Conservation (phyloP, 2,797 vertebrate species). For the Hydrophis major region DNA sequence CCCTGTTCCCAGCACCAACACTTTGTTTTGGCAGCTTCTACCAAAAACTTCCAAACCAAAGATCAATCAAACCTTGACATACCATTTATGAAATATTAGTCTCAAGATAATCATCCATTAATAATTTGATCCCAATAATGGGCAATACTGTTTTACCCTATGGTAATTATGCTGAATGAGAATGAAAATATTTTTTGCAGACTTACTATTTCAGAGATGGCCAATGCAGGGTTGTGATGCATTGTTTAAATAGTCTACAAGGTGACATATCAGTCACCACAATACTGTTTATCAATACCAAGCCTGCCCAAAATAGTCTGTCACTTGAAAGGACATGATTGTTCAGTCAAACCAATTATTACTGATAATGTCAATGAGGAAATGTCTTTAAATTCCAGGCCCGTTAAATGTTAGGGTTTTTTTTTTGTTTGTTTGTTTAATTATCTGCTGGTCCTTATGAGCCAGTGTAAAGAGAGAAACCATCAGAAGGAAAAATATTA, state of each 20-base stretch:
- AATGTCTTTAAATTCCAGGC: constrained; percentile 61
- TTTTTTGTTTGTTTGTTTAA: constrained; percentile 9
- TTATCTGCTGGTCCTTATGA: background rate
- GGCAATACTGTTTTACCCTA: accelerated
- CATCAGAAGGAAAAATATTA: constrained; percentile 30
- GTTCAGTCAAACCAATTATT: constrained; percentile 54
- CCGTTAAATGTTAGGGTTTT: constrained; percentile 51
- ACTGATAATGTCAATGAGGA: constrained; percentile 63
- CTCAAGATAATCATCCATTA: background rate
- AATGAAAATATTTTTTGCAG: background rate
- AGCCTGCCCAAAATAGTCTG: constrained; percentile 45
- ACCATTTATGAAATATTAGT: background rate
- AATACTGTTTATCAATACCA: constrained; percentile 48
- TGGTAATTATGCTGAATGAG: background rate
- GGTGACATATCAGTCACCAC: background rate
- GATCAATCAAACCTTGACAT: background rate
- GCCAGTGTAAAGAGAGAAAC: background rate
- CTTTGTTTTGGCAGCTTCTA: background rate
- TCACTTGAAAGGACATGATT: constrained; percentile 52
- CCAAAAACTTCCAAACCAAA: background rate
- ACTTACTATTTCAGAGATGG: background rate
- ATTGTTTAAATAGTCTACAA: background rate
- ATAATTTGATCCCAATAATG: background rate
- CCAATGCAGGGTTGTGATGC: accelerated
- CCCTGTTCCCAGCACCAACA: background rate